phyloP scores from a whole-genome alignment of 2,888 invertebrate species.

The Epiblema foenella region DNA sequence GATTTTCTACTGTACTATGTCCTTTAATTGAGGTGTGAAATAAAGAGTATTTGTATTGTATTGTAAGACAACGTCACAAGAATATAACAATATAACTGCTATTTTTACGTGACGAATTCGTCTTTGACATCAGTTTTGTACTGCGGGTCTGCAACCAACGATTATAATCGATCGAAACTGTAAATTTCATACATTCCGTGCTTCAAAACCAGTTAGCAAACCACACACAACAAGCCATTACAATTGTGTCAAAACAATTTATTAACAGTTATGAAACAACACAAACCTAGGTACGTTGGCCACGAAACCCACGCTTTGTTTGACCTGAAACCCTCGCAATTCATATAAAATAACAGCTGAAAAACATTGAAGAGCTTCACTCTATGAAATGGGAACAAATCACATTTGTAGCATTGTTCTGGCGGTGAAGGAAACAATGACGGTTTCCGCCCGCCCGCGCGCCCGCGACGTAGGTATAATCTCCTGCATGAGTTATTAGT shows the following conservation, averaged over 20 bases:
- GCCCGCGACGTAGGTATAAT: conserved; percentile 10
- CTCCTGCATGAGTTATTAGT: conserved; percentile 27
- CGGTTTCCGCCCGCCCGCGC: conserved; percentile 53
- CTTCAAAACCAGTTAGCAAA: neutral
- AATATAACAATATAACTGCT: too few relatives aligned
- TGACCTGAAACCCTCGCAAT: conserved; percentile 5
- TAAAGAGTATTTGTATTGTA: too few relatives aligned
- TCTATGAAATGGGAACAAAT: conserved; percentile 13
- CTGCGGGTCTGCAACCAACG: too few relatives aligned
- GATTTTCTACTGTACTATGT: too few relatives aligned
- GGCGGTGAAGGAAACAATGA: conserved; percentile 53
- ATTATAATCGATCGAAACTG: too few relatives aligned
- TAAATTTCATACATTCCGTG: neutral
- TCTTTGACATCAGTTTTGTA: too few relatives aligned
- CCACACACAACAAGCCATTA: neutral
- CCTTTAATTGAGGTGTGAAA: too few relatives aligned
- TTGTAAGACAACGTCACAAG: too few relatives aligned
- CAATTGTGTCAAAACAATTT: neutral
- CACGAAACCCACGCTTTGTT: neutral
- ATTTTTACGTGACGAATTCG: too few relatives aligned
- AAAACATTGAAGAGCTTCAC: conserved; percentile 2
- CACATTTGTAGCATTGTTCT: conserved; percentile 26
- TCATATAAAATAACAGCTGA: neutral
- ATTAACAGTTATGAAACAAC: neutral
- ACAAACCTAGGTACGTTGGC: neutral